Evolutionary conservation across 2,888 invertebrate species (phyloP), one percentile per base, ranked within the genome.

Genomic region (Synergus laeviventris): DNA sequence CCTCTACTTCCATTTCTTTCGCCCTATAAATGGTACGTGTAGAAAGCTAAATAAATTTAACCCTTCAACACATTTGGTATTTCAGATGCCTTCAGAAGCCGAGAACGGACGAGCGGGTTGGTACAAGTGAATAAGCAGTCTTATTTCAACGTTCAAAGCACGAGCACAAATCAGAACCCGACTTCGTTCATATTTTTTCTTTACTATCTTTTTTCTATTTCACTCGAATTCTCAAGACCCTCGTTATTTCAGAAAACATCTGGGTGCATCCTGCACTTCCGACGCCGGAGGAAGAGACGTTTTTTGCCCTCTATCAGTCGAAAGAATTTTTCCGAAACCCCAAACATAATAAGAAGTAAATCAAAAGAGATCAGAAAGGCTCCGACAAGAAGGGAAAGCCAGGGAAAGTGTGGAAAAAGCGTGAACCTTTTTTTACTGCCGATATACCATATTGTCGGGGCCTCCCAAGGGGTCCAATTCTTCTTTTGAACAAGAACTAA

Each of bases 181-280:
- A 83, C 64, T 18, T 18, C 39, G 5, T 64, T 64, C 39, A 70
- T 49, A 31, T 45, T 49, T 70, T 61, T 39, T 62, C 38, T 62
- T 38, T 8, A 9, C 2, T 62, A 38, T n/a, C 49, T 66, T 24
- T 49, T 49, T 49, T 49, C 31, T 31, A 31, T 36, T 8, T 45
- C 24, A 16, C 66, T 16, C 66, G 14, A 42, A 12, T 7, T 14
- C 24, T 11, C 11, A 75, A 78, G 77, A 74, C 74, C 66, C 73
- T 80, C 83, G 84, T 84, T 85, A 83, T 83, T 85, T 85, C 78
- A 79, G 74, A 83, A 83, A 86, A 86, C 86, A 86, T 86, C 86
- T 86, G 76, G 81, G 73, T 79, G 76, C 73, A 78, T 70, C 79
- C 75, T 74, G 70, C 60, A 82, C 82, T 82, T 83, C 80, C 81